phyloP scores from a whole-genome alignment of 2,888 invertebrate species.

The Eulithis testata region DNA sequence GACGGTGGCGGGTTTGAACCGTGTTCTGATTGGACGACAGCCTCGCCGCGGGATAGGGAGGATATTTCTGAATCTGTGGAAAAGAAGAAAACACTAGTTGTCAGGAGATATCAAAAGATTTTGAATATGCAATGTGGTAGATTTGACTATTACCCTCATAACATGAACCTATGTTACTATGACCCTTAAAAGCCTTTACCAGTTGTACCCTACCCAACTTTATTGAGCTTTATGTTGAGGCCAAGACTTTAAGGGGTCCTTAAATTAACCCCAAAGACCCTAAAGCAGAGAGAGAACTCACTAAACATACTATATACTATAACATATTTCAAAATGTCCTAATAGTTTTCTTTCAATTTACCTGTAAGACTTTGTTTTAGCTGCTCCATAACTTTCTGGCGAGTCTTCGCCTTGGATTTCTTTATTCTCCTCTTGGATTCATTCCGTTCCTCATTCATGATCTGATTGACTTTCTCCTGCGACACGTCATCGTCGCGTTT shows the following conservation, averaged over 20 bases:
- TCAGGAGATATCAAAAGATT: neutral
- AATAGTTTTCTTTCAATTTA: slow-evolving; percentile 34
- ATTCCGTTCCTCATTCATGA: slow-evolving; percentile 88
- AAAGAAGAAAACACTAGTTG: neutral
- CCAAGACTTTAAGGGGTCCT: too few species aligned
- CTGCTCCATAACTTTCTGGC: slow-evolving; percentile 87
- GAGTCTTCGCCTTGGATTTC: slow-evolving; percentile 80
- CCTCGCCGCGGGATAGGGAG: slow-evolving; percentile 86
- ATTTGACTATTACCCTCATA: too few species aligned
- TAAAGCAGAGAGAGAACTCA: too few species aligned
- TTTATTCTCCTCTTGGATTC: slow-evolving; percentile 83
- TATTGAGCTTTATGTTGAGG: too few species aligned
- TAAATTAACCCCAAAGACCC: too few species aligned
- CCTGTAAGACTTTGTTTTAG: slow-evolving; percentile 86
- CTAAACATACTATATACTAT: too few species aligned
- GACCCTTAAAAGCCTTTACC: too few species aligned
- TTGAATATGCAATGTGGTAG: too few species aligned
- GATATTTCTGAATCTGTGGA: slow-evolving; percentile 85
- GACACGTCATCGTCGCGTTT: slow-evolving; percentile 88
- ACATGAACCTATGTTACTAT: too few species aligned
- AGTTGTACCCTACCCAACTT: too few species aligned
- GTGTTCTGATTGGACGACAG: slow-evolving; percentile 81
- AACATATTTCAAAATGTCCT: too few species aligned
- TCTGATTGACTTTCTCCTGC: slow-evolving; percentile 86
- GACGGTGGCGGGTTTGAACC: slow-evolving; percentile 92